phyloP scores from a whole-genome alignment of 2,113 vertebrate species.

The Ariopsis seemanni region DNA sequence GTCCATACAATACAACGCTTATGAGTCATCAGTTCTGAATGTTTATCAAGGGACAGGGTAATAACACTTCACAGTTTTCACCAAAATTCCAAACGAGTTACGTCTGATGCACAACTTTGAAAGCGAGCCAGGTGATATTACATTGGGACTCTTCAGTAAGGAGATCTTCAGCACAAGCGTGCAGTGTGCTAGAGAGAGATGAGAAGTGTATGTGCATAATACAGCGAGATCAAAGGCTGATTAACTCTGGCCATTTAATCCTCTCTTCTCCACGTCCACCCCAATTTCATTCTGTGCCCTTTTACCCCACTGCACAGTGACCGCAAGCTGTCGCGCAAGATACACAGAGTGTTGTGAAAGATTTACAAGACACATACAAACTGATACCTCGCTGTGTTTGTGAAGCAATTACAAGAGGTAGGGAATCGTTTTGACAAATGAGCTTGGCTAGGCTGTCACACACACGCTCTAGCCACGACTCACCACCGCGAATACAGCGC shows the following conservation, averaged over 20 bases:
- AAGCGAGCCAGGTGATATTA: too few species aligned
- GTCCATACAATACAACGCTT: neutral
- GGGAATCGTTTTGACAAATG: slow-evolving; percentile 54
- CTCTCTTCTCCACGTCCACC: slow-evolving; percentile 23
- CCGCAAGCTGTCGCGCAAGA: slow-evolving; percentile 7
- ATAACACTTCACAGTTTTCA: neutral
- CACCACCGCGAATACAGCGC: slow-evolving; percentile 61
- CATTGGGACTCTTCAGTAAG: neutral
- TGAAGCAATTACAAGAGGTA: slow-evolving; percentile 57
- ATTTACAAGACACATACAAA: slow-evolving; percentile 49
- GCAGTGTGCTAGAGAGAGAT: slow-evolving; percentile 1
- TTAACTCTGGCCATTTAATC: slow-evolving; percentile 45
- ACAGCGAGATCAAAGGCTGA: slow-evolving; percentile 41
- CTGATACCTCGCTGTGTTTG: slow-evolving; percentile 53
- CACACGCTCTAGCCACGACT: slow-evolving; percentile 25
- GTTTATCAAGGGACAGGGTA: neutral
- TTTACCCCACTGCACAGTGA: slow-evolving; percentile 30
- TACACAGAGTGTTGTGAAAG: slow-evolving; percentile 28
- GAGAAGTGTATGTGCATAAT: slow-evolving; percentile 33
- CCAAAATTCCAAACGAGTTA: neutral
- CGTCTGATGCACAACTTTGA: neutral
- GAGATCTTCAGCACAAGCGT: too few species aligned
- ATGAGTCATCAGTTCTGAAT: neutral
- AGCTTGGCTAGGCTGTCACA: slow-evolving; percentile 48
- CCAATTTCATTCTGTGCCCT: slow-evolving; percentile 32